These are phyloP conservation scores for Mamestra brassicae DNA, from an alignment of 2,888 invertebrate species.

Conservation along the genomic window DNA sequence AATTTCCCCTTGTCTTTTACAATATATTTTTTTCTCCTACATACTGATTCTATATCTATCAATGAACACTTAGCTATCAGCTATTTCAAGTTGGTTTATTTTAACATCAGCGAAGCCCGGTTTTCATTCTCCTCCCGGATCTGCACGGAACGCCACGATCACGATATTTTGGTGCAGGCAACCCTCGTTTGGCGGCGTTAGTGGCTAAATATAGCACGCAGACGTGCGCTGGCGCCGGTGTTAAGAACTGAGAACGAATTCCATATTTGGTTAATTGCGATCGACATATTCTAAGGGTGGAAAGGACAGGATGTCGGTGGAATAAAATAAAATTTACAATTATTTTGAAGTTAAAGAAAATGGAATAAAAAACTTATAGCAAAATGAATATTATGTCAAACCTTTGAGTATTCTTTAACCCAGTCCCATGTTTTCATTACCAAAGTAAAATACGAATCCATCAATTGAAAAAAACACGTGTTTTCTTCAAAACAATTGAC, in stretches of 20 bases:
- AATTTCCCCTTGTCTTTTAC: not conserved
- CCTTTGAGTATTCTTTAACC: not conserved
- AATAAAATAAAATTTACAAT: not conserved
- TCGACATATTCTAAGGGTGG: slow-evolving; percentile 51
- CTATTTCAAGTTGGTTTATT: not conserved
- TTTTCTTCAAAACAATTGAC: slow-evolving; percentile 41
- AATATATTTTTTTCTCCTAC: not conserved
- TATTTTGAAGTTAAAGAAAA: too few relatives aligned
- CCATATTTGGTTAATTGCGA: slow-evolving; percentile 66
- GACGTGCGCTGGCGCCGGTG: slow-evolving; percentile 60
- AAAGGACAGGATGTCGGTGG: slow-evolving; percentile 33
- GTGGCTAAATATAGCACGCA: slow-evolving; percentile 59
- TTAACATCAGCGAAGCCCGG: slow-evolving; percentile 10
- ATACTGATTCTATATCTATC: not conserved
- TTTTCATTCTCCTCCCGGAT: slow-evolving; percentile 26
- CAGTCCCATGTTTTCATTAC: not conserved
- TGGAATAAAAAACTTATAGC: too few relatives aligned
- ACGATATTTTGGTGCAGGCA: slow-evolving; percentile 62
- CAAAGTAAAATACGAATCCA: slow-evolving; percentile 9
- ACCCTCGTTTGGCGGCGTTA: slow-evolving; percentile 54
- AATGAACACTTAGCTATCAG: not conserved
- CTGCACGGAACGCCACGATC: slow-evolving; percentile 51
- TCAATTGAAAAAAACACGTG: slow-evolving; percentile 9
- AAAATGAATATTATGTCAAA: not conserved
- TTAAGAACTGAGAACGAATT: slow-evolving; percentile 57